These are phyloP conservation scores for Sceloporus tristichus DNA, from an alignment of 2,113 vertebrate genomes.

Conservation along the genomic window DNA sequence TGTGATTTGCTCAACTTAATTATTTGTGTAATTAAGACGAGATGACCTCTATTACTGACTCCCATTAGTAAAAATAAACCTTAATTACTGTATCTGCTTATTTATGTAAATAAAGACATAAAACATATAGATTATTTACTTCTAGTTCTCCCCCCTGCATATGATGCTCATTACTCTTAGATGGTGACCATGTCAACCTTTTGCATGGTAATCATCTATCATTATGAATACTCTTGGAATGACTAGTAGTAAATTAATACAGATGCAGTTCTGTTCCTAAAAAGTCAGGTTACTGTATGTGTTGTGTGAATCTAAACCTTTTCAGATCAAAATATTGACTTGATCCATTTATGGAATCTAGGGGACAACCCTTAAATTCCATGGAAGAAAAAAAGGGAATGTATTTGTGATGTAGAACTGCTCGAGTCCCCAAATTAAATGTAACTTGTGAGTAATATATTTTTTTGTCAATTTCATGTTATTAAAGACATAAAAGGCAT, in stretches of 20 bases:
- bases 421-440: background rate
- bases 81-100: constrained; percentile 15
- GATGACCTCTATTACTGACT: constrained; percentile 45
- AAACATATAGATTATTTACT: constrained; percentile 31
- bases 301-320: background rate
- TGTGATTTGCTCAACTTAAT: constrained; percentile 46
- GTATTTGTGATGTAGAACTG: too few species aligned
- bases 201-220: constrained; percentile 23
- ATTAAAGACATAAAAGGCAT: background rate
- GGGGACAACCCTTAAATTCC: background rate
- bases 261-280: constrained; percentile 7
- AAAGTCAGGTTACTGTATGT: background rate
- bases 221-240: constrained; percentile 28
- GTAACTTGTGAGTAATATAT: background rate
- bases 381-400: too few species aligned
- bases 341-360: background rate
- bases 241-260: background rate
- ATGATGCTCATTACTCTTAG: constrained; percentile 4
- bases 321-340: background rate
- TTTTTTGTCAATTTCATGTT: background rate
- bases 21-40: constrained; percentile 65
- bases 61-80: constrained; percentile 30
- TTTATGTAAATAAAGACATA: constrained; percentile 30
- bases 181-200: background rate
- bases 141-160: constrained; percentile 1